Evolutionary conservation across 2,113 vertebrate genomes (phyloP).

Genomic region (Hemichromis elongatus): DNA sequence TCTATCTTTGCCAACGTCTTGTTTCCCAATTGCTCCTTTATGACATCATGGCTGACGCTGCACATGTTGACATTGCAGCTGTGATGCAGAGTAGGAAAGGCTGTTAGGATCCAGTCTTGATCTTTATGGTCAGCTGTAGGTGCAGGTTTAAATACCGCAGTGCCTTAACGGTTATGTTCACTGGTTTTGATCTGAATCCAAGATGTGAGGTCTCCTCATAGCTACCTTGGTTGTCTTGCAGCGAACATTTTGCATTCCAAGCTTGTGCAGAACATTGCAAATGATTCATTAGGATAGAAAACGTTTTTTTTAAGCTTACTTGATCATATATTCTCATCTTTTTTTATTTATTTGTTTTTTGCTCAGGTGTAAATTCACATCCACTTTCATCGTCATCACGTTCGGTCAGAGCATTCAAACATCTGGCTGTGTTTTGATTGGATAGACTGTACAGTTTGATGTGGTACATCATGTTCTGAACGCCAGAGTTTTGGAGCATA

Average conservation of each 20-base stretch:
- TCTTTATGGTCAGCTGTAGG: neutral
- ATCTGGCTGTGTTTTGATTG: constrained; percentile 69
- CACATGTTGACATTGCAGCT: constrained; percentile 25
- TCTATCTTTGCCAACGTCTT: neutral
- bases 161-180: constrained; percentile 3
- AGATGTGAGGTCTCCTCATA: neutral
- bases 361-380: neutral
- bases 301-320: neutral
- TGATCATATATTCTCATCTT: neutral
- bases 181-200: constrained; percentile 23
- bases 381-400: neutral
- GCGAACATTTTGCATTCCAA: neutral
- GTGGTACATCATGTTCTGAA: constrained; percentile 40
- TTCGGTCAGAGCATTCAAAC: constrained; percentile 26
- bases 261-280: neutral
- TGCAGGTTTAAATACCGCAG: neutral
- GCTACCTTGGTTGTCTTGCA: neutral
- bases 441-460: constrained; percentile 26
- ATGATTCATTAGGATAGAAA: neutral
- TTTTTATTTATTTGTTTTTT: neutral
- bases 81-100: neutral
- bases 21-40: constrained; percentile 14
- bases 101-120: neutral
- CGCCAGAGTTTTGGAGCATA: constrained; percentile 19
- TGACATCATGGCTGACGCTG: constrained; percentile 30